These are phyloP conservation scores for Cercocebus atys DNA, from an alignment of 2,113 vertebrate genomes.

Conservation along the genomic window DNA sequence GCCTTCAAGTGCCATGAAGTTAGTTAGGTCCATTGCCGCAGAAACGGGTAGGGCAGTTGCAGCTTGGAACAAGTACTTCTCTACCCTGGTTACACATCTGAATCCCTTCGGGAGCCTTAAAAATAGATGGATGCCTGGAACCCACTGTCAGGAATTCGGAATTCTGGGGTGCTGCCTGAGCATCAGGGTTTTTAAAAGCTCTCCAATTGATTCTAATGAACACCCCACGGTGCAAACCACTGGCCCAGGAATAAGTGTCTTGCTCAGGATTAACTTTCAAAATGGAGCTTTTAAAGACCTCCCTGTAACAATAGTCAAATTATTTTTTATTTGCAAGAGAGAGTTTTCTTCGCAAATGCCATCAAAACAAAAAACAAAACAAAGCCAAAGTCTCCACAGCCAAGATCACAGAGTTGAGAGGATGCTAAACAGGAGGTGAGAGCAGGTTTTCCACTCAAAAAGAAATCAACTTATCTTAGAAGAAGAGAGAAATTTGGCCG, in stretches of 20 bases:
- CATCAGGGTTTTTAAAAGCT: neutral
- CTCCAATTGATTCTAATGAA: neutral
- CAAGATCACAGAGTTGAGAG: neutral
- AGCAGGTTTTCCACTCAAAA: neutral
- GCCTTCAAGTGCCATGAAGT: neutral
- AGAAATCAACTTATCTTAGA: neutral
- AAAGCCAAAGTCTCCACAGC: neutral
- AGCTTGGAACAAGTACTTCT: neutral
- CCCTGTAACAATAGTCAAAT: neutral
- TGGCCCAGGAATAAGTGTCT: neutral
- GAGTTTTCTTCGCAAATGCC: neutral
- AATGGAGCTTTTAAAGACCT: neutral
- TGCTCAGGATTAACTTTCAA: constrained; percentile 6
- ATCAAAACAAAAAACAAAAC: neutral
- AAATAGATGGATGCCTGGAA: neutral
- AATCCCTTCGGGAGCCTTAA: neutral
- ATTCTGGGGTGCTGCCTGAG: neutral
- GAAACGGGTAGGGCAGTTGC: neutral
- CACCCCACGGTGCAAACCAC: neutral
- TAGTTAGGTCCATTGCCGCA: neutral
- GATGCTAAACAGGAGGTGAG: neutral
- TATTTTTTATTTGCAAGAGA: neutral
- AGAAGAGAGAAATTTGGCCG: neutral
- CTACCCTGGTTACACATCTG: neutral
- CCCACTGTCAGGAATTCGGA: neutral